These are phyloP conservation scores for Xylocampa areola DNA, from an alignment of 2,888 invertebrate species.

Conservation along the genomic window DNA sequence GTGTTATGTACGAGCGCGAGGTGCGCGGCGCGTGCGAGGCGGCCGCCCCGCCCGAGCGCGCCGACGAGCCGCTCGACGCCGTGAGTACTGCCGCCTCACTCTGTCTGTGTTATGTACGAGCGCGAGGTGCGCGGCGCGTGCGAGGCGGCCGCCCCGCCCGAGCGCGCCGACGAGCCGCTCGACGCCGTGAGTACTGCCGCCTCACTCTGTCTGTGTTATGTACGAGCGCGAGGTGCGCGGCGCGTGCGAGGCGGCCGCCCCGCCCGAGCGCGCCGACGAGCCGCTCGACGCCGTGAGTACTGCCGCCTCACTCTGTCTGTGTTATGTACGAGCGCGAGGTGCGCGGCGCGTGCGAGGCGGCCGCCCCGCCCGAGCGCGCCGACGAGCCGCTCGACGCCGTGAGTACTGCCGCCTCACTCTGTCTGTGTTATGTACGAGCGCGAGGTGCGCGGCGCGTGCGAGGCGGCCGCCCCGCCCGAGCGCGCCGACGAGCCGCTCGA, in stretches of 20 bases:
- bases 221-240: conserved; percentile 96
- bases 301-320: no score
- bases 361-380: no score
- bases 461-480: no score
- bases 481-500: no score
- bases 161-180: not conserved
- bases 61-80: not conserved
- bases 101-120: no score
- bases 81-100: not conserved
- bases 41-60: conserved; percentile 75
- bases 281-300: conserved; percentile 1
- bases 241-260: conserved; percentile 93
- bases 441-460: no score
- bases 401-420: no score
- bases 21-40: conserved; percentile 94
- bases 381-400: no score
- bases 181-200: conserved; percentile 1
- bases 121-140: conserved; percentile 95
- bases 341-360: no score
- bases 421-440: no score
- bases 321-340: no score
- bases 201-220: no score
- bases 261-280: not conserved
- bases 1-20: conserved; percentile 97
- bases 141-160: conserved; percentile 89